Conservation (phyloP, 2,113 vertebrate species). For the Zosterops hypoxanthus region DNA sequence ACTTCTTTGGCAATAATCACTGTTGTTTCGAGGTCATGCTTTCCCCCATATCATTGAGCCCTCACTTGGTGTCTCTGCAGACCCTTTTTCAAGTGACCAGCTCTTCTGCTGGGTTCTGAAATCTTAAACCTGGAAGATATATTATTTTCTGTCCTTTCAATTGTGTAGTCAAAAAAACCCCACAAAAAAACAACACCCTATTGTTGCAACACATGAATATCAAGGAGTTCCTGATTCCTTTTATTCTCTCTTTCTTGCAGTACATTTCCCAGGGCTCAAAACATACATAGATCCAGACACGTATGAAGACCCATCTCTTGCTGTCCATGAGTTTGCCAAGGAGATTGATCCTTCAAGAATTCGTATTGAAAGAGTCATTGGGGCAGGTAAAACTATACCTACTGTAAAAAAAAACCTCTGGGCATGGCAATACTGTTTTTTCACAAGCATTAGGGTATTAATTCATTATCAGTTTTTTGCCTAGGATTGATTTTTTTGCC, state of each 20-base stretch:
- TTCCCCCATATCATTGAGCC: background rate
- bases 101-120: background rate
- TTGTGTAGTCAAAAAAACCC: background rate
- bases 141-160: background rate
- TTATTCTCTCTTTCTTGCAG: constrained; percentile 69
- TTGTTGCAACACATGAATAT: background rate
- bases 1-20: background rate
- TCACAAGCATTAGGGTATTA: background rate
- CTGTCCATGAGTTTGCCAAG: constrained; percentile 95
- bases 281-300: constrained; percentile 96
- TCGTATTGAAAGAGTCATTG: constrained; percentile 95
- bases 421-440: background rate
- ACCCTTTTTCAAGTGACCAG: background rate
- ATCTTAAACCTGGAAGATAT: background rate
- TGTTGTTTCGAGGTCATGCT: background rate
- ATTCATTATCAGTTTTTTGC: background rate
- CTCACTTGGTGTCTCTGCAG: background rate
- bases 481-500: background rate
- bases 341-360: constrained; percentile 95
- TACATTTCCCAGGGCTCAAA: constrained; percentile 88
- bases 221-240: background rate
- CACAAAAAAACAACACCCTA: too few relatives aligned
- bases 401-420: background rate
- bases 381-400: constrained; percentile 83
- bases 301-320: constrained; percentile 92